Percentiles rank a stretch among this genome's conserved stretches.
Evolutionary conservation across 2,113 vertebrate genomes (phyloP).

Genomic region (Mus musculus): DNA sequence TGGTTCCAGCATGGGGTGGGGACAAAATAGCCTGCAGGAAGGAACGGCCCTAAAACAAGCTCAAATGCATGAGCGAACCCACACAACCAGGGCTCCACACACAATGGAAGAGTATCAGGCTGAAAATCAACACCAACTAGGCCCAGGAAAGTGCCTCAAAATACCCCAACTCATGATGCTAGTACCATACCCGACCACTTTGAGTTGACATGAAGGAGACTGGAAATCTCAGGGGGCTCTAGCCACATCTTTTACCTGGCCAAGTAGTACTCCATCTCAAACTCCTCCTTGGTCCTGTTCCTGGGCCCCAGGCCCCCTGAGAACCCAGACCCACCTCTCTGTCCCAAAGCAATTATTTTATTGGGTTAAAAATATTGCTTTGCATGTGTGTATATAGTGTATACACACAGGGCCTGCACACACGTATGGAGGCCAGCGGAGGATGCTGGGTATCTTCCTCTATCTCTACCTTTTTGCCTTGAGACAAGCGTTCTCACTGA

Average conservation of each 20-base stretch:
- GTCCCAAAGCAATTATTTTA: not conserved
- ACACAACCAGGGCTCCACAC: fast-evolving
- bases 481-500: not conserved
- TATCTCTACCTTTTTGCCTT: not conserved
- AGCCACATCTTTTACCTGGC: not conserved
- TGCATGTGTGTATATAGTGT: not conserved
- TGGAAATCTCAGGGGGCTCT: not conserved
- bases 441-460: too few species aligned
- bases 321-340: not conserved
- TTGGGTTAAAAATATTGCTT: not conserved
- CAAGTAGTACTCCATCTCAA: too few species aligned
- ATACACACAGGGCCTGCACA: not conserved
- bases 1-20: not conserved
- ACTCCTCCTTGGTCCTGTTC: not conserved
- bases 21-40: not conserved
- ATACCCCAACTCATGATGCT: not conserved
- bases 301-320: not conserved
- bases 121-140: not conserved
- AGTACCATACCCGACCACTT: not conserved
- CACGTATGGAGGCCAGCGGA: too few species aligned
- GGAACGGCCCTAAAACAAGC: not conserved
- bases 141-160: not conserved
- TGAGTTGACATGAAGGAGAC: not conserved
- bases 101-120: not conserved
- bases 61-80: fast-evolving